Conservation (phyloP, 92 coral and sea anemone genomes). For the Paramuricea clavata region DNA sequence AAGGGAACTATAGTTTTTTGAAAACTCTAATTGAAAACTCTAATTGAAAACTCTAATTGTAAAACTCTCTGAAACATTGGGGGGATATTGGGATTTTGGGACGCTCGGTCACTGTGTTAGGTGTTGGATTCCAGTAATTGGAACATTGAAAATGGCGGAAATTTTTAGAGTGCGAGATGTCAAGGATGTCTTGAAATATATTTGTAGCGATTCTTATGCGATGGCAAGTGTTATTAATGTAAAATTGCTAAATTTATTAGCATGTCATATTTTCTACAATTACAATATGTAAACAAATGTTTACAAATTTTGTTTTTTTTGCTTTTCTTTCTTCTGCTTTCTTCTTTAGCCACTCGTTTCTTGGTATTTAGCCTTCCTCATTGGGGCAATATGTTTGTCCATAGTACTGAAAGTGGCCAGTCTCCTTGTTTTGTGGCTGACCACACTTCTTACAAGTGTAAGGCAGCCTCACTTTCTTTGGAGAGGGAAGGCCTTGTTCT, state of each 20-base stretch:
- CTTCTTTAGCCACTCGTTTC: slow-evolving; percentile 51
- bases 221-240: no score
- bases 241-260: no score
- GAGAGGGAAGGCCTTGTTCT: slow-evolving; percentile 8
- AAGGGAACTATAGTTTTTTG: no score
- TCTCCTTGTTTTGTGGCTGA: slow-evolving; percentile 37
- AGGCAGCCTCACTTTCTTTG: slow-evolving; percentile 12
- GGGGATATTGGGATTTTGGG: no score
- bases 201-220: no score
- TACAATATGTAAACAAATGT: not conserved
- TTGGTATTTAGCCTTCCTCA: slow-evolving; percentile 40
- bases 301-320: slow-evolving; percentile 5
- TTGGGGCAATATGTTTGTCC: slow-evolving; percentile 61
- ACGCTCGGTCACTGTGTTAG: no score
- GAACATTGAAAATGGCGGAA: slow-evolving; percentile 5
- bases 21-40: no score
- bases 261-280: no score
- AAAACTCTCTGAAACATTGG: no score
- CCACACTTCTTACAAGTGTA: slow-evolving; percentile 36
- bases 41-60: no score
- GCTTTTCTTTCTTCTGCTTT: not conserved
- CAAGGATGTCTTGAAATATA: not conserved
- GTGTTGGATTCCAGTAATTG: no score
- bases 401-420: slow-evolving; percentile 56
- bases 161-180: not conserved